Evolutionary conservation across 2,113 vertebrate genomes (phyloP), one percentile per base, ranked within the genome.

Genomic region (Nannobrachium achirus): DNA sequence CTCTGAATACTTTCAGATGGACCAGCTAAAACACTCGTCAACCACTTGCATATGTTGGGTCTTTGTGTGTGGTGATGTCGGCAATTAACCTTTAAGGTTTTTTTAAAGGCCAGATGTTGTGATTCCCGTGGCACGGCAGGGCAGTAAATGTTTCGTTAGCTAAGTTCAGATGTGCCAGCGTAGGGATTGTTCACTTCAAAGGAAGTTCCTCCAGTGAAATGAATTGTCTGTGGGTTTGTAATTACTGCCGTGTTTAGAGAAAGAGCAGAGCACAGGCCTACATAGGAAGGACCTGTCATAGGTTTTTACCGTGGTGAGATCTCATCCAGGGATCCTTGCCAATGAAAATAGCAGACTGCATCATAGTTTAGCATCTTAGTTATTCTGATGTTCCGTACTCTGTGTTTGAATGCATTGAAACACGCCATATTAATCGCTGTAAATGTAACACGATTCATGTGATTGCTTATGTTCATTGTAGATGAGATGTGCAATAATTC

Each of bases 401-500:
- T 51, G 7, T 55, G 11, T 10, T 52, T 51, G 14, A 10, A 19
- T 63, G 11, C 14, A 38, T 44, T 56, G 7, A 46, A 49, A 19
- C 4, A 6, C 18, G 20, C 44, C 64, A 42, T 56, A 41, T 46
- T 59, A 15, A 25, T 62, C 9, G 53, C 50, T 72, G 73, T 78
- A 82, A 57, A 51, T 72, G 48, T 66, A 44, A 51, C 40, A 42
- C 2, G 16, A 59, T 39, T 41, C 11, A 38, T 55, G 56, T 56
- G 48, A 68, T 65, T 72, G 74, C 73, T 82, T 84, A 42, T 56
- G 38, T 78, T 77, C 51, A 8, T 58, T 70, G 50, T 76, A 78
- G 66, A 57, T 78, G 40, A 78, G 8, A 78, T 78, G 86, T 89
- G 87, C 86, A 89, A 89, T 88, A 88, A 79, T 68, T 83, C 46